phyloP scores from a whole-genome alignment of 2,113 vertebrate species.

The Brachyistius frenatus region DNA sequence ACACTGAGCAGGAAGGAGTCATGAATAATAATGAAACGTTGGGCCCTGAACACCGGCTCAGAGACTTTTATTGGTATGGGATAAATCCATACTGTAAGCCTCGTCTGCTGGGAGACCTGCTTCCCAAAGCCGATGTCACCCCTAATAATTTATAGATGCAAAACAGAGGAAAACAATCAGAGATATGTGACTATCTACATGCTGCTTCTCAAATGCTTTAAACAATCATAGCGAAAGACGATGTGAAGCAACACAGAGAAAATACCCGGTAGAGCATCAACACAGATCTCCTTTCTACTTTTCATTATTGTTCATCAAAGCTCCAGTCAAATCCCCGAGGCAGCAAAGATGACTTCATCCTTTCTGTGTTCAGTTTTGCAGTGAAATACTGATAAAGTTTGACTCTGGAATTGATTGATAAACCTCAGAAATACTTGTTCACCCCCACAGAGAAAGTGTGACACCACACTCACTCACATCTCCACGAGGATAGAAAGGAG shows the following conservation, averaged over 20 bases:
- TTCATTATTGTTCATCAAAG: constrained; percentile 33
- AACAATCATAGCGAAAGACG: constrained; percentile 33
- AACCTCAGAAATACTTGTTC: neutral
- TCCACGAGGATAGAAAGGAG: too few species aligned
- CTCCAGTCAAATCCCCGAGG: constrained; percentile 4
- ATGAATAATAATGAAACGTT: constrained; percentile 66
- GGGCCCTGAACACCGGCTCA: constrained; percentile 40
- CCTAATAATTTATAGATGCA: constrained; percentile 61
- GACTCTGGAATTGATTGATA: constrained; percentile 27
- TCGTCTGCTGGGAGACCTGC: constrained; percentile 52
- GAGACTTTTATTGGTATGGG: constrained; percentile 55
- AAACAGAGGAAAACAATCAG: constrained; percentile 52
- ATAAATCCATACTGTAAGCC: constrained; percentile 65
- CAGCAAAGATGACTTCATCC: constrained; percentile 13
- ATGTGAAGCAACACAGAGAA: constrained; percentile 10
- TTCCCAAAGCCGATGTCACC: constrained; percentile 59
- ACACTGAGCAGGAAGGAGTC: constrained; percentile 38
- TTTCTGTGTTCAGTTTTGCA: constrained; percentile 20
- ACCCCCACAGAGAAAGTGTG: too few species aligned
- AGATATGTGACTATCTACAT: constrained; percentile 38
- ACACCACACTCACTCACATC: too few species aligned
- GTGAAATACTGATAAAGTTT: constrained; percentile 39
- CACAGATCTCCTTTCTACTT: constrained; percentile 9
- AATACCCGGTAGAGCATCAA: constrained; percentile 14
- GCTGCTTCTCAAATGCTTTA: constrained; percentile 17